phyloP scores from a whole-genome alignment of 2,888 invertebrate species.

The Drosophila formosana region DNA sequence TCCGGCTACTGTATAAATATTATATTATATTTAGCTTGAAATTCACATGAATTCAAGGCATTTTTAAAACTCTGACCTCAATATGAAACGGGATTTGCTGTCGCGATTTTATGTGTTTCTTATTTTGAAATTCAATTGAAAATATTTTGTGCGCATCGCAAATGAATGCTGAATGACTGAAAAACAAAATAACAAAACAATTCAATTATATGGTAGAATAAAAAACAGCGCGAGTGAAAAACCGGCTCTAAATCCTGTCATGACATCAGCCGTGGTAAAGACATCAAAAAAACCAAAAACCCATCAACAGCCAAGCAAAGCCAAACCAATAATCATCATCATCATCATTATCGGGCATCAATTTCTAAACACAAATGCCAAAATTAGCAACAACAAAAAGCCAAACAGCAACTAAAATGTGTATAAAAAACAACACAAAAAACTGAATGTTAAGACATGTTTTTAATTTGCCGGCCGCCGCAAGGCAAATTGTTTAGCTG shows the following conservation, averaged over 20 bases:
- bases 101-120: not conserved
- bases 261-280: constrained; percentile 60
- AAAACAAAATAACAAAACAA: constrained; percentile 28
- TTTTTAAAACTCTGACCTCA: constrained; percentile 44
- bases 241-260: constrained; percentile 67
- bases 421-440: constrained; percentile 19
- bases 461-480: constrained; percentile 54
- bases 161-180: not conserved
- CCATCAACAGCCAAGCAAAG: constrained; percentile 39
- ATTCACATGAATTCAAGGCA: not conserved
- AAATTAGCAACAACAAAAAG: constrained; percentile 17
- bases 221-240: constrained; percentile 15
- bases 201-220: constrained; percentile 40
- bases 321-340: constrained; percentile 54
- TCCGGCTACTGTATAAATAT: not conserved
- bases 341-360: constrained; percentile 65
- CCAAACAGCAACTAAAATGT: constrained; percentile 12
- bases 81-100: constrained; percentile 29
- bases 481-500: constrained; percentile 30
- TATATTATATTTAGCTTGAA: not conserved
- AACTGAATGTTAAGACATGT: constrained; percentile 46
- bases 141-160: constrained; percentile 11
- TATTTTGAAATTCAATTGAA: constrained; percentile 19
- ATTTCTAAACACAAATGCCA: constrained; percentile 34
- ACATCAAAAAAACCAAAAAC: constrained; percentile 40